Conservation (phyloP, 2,888 invertebrate genomes). For the Odontocolon sp. region DNA sequence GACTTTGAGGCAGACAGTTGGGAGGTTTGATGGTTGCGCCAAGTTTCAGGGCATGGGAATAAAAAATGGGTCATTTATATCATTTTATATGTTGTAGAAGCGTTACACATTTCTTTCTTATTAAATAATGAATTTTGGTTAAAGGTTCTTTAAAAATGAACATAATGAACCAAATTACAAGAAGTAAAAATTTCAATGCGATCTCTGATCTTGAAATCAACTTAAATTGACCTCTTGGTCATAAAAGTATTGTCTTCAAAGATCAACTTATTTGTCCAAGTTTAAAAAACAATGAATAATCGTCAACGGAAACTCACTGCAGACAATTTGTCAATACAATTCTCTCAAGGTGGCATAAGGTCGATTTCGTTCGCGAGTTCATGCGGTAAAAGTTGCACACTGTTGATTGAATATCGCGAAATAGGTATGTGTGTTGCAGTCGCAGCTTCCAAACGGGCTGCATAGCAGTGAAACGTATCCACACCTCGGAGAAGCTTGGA, state of each 20-base stretch:
- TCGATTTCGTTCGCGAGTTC: background rate
- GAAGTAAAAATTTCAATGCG: too few species aligned
- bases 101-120: background rate
- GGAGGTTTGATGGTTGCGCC: background rate
- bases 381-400: slow-evolving; percentile 3
- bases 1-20: background rate
- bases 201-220: too few species aligned
- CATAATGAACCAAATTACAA: too few species aligned
- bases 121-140: too few species aligned
- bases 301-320: too few species aligned
- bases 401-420: slow-evolving; percentile 57
- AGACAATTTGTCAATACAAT: too few species aligned
- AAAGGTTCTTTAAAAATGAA: too few species aligned
- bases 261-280: too few species aligned
- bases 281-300: background rate
- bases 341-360: too few species aligned
- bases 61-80: background rate
- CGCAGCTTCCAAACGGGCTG: slow-evolving; percentile 47
- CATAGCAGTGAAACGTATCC: slow-evolving; percentile 45
- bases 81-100: background rate
- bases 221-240: too few species aligned
- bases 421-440: slow-evolving; percentile 34
- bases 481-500: slow-evolving; percentile 61
- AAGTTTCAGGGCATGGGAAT: slow-evolving; percentile 2
- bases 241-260: too few species aligned